Evolutionary conservation across 2,888 invertebrate genomes (phyloP), one percentile per base, ranked within the genome.

Genomic region (Agrenia bidenticulata): DNA sequence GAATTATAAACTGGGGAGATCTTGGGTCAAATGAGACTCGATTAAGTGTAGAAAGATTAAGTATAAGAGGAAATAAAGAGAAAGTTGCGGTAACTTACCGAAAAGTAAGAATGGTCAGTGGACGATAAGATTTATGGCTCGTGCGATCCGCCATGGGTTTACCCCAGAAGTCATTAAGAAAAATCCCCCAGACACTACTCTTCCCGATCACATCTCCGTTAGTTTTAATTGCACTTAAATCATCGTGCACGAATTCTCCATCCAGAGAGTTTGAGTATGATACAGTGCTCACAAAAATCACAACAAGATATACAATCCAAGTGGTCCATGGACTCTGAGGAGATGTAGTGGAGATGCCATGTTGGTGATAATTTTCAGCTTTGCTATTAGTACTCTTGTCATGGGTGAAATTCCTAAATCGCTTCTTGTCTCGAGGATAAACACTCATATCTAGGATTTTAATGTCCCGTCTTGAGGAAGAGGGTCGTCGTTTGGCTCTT

Each of bases 91-190:
- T 11, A 59, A 81, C 87, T 86, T 81, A 92, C 92, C 92, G 86
- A 83, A 93, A 93, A 9, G 90, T 88, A 59, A 92, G 82, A 56
- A 89, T 88, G 17, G 91, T 91, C 73, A 93, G 82, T 45, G 93
- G 92, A 76, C 92, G 84, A 80, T 92, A 92, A 60, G 91, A 91
- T 83, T 92, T 92, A 82, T 92, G 93, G 77, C 91, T 92, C 78
- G 84, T 84, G 60, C 86, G 82, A 78, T 90, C 89, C n/a, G 86
- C 84, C 89, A 93, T 90, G 37, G 89, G 87, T 61, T 88, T 89
- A n/a, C 92, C 92, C 93, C 92, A 93, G 80, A 92, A 93, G 81
- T 93, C 93, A 79, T 91, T 89, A 77, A 83, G 82, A 78, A 90
- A 86, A 76, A 89, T 83, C 77, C 84, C 84, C 70, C 82, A 78